These are phyloP conservation scores for Heptranchias perlo DNA, from an alignment of 2,113 vertebrate genomes.

Conservation along the genomic window DNA sequence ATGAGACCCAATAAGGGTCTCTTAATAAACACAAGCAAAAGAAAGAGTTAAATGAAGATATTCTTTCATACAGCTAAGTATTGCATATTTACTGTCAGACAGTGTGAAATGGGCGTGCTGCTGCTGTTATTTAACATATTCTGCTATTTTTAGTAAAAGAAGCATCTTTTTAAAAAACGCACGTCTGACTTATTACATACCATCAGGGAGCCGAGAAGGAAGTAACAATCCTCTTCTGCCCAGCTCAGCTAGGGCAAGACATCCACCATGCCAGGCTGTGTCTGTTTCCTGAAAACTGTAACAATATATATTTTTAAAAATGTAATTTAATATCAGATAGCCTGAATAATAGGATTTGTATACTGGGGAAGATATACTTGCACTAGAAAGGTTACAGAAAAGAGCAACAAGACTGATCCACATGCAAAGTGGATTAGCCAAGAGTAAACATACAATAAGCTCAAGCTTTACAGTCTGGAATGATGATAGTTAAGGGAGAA, in stretches of 20 bases:
- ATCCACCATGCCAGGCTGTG: conserved; percentile 88
- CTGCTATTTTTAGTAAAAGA: background rate
- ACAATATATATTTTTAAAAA: conserved; percentile 19
- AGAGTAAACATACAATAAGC: background rate
- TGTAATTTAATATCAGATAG: background rate
- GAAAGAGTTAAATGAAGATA: background rate
- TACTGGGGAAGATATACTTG: background rate
- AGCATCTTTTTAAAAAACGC: background rate
- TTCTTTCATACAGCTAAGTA: background rate
- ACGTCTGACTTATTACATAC: conserved; percentile 55
- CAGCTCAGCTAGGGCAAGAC: conserved; percentile 87
- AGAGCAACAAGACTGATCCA: too few species aligned
- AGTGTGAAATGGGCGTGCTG: background rate
- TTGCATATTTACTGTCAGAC: background rate
- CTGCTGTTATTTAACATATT: background rate
- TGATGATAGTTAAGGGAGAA: background rate
- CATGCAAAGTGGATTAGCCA: background rate
- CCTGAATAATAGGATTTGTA: background rate
- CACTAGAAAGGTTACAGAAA: background rate
- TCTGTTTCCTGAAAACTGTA: conserved; percentile 87
- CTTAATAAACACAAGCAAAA: background rate
- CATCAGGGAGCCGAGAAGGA: conserved; percentile 77
- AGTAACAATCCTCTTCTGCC: conserved; percentile 86
- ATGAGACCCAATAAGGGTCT: background rate
- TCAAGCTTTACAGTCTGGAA: background rate